phyloP scores from a whole-genome alignment of 2,797 vertebrate species.

The Coreius guichenoti region DNA sequence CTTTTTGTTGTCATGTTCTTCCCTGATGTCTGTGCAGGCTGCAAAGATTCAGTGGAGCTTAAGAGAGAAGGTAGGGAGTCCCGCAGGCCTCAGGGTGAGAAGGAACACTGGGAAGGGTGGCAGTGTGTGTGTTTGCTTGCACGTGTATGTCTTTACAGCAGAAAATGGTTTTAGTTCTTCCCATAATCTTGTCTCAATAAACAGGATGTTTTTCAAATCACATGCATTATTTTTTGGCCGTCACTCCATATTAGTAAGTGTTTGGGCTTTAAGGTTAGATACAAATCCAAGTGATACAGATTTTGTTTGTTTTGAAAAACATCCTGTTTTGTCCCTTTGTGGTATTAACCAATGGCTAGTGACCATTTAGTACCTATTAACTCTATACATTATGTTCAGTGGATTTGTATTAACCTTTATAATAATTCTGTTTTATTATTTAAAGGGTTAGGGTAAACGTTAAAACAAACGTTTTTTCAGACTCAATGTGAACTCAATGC shows the following conservation, averaged over 20 bases:
- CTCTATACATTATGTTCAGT: not conserved
- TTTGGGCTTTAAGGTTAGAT: not conserved
- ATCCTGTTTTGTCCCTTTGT: constrained; percentile 46
- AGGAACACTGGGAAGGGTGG: constrained; percentile 68
- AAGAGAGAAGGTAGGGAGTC: constrained; percentile 83
- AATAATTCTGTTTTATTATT: not conserved
- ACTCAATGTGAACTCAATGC: not conserved
- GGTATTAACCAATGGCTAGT: constrained; percentile 53
- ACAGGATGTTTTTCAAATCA: constrained; percentile 56
- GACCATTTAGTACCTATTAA: constrained; percentile 17
- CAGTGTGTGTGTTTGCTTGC: constrained; percentile 24
- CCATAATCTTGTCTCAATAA: constrained; percentile 20
- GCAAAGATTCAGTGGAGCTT: constrained; percentile 83
- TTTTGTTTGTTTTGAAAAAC: constrained; percentile 42
- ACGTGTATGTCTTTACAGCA: constrained; percentile 27
- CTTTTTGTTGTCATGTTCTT: constrained; percentile 53
- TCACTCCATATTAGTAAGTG: constrained; percentile 11
- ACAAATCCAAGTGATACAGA: not conserved
- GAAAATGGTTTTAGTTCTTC: constrained; percentile 17
- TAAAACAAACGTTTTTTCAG: not conserved
- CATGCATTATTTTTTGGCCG: constrained; percentile 10
- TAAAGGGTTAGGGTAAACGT: no score
- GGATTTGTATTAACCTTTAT: constrained; percentile 6
- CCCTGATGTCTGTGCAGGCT: constrained; percentile 79
- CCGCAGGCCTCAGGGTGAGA: constrained; percentile 80